Base-by-base conservation (phyloP, 2,113 vertebrate genomes). In the Phoxinus phoxinus region DNA sequence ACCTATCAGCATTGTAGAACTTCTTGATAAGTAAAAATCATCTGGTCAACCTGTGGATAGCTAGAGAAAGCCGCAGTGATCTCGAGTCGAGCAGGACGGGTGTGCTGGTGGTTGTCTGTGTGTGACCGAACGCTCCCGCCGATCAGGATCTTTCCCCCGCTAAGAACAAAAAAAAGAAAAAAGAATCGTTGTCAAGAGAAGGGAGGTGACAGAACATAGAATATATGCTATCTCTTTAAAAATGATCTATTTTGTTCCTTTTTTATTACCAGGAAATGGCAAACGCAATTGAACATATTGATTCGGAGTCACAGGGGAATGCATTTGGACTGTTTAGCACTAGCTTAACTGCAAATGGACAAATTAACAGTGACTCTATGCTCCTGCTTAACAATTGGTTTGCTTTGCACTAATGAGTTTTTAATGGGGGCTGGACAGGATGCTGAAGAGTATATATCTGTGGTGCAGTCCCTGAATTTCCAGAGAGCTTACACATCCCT, bases 221-320 rank as follows among this genome's bases (percentile, higher is more conserved):
- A n/a, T 30, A n/a, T 30, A 30, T 63, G 30, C 4, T 37, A 37
- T 41, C 7, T 17, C 25, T 65, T 63, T 6, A 15, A 15, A 61
- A 65, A 65, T 15, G 0, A 30, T 30, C 17, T 65, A 30, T 63
- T 37, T 75, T 11, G 7, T 86, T n/a, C 25, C 32, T 27, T 13
- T 41, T 37, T 67, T 44, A 63, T 48, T 25, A 63, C 48, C 17
- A 79, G 79, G 81, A 86, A 90, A 85, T 88, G 61, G 79, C 79
- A 63, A 67, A 86, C 51, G 56, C 59, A 91, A 84, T 90, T 89
- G 85, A 86, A 82, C 4, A 3, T 86, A 93, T 92, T 90, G 92
- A 92, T 91, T 75, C 23, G 19, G 23, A 83, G 82, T 76, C 73
- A 46, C 85, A 58, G 81, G 76, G 71, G 79, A 56, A 63, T 73